Percentiles rank a stretch among this genome's conserved stretches.
Conservation (phyloP, 2,113 vertebrate genomes). For the Axis porcinus region DNA sequence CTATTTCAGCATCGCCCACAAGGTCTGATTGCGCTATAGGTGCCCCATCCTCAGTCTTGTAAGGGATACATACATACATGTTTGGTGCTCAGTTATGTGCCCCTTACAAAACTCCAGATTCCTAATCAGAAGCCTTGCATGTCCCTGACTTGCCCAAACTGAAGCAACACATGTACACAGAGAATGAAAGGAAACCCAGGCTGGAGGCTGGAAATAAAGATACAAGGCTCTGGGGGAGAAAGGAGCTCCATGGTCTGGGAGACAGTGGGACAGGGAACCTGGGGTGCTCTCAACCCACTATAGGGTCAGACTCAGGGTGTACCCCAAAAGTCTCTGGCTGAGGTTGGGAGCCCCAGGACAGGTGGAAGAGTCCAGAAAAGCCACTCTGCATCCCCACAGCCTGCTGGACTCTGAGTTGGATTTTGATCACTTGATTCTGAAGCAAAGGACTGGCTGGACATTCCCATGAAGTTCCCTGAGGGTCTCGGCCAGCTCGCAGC, state of each 20-base stretch:
- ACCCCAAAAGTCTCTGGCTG: not conserved
- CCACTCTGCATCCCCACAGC: not conserved
- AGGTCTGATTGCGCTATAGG: not conserved
- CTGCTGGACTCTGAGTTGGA: not conserved
- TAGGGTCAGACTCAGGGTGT: not conserved
- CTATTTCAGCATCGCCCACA: not conserved
- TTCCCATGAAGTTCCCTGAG: not conserved
- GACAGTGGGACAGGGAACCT: not conserved
- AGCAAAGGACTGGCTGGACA: not conserved
- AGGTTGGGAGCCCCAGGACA: not conserved
- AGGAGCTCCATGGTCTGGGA: not conserved
- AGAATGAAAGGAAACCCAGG: not conserved
- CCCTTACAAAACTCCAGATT: not conserved
- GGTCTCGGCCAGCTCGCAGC: not conserved
- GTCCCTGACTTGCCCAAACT: not conserved
- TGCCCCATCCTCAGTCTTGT: not conserved
- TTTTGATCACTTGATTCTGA: not conserved
- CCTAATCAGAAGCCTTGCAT: not conserved
- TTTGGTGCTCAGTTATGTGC: too few relatives aligned
- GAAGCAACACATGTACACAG: not conserved
- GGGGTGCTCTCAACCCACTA: accelerated
- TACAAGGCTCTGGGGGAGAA: not conserved
- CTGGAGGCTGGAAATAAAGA: not conserved
- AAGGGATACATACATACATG: too few relatives aligned
- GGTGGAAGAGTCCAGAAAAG: not conserved